Evolutionary conservation across 1,140 invertebrate genomes (phyloP).

Genomic region (Drosophila kikkawai): DNA sequence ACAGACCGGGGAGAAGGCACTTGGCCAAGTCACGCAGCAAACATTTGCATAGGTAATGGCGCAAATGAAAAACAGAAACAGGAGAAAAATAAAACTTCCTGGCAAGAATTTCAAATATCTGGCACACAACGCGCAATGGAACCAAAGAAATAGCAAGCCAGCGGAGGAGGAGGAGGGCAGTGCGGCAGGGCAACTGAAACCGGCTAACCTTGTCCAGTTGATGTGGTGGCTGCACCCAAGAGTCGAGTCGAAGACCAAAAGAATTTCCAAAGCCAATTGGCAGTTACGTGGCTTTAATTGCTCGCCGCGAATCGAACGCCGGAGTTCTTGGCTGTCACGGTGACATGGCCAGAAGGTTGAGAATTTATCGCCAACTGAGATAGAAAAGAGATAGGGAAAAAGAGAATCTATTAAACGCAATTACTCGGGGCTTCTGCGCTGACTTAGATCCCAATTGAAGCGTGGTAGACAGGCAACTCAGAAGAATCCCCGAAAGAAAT

Average conservation of each 20-base stretch:
- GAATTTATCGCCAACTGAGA: constrained; percentile 18
- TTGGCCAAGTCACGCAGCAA: constrained; percentile 69
- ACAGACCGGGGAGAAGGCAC: constrained; percentile 10
- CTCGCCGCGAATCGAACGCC: constrained; percentile 28
- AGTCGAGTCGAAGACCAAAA: constrained; percentile 54
- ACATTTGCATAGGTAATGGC: constrained; percentile 65
- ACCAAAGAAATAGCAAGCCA: constrained; percentile 34
- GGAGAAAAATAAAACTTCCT: constrained; percentile 56
- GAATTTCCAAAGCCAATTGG: constrained; percentile 74
- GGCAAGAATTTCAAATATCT: constrained; percentile 78
- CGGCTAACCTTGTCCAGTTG: constrained; percentile 77
- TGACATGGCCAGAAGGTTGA: constrained; percentile 59
- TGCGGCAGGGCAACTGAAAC: constrained; percentile 38
- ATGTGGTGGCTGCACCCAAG: constrained; percentile 64
- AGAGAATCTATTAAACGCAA: constrained; percentile 64
- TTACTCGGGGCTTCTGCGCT: constrained; percentile 56
- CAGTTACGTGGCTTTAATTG: constrained; percentile 74
- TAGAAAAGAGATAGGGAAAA: neutral
- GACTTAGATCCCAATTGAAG: constrained; percentile 64
- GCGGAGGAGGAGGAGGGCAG: neutral
- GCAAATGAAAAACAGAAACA: constrained; percentile 31
- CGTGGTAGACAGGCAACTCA: constrained; percentile 37
- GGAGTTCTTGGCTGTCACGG: constrained; percentile 49
- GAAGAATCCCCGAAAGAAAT: constrained; percentile 39
- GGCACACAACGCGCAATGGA: constrained; percentile 79